phyloP scores from a whole-genome alignment of 1,140 invertebrate species.

The Chironomus striatipennis region DNA sequence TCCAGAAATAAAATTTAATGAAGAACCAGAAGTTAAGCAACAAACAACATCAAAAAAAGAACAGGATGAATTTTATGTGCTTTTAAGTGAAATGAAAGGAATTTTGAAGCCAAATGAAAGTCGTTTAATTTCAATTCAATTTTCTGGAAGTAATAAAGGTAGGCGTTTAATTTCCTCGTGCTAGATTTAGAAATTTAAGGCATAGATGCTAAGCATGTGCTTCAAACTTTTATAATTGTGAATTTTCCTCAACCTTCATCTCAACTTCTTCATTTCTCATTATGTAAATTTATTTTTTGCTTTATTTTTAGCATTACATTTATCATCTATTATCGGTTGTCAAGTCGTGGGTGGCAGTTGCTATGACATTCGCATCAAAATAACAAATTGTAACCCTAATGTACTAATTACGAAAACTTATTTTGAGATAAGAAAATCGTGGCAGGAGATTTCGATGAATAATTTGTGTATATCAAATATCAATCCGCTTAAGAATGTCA shows the following conservation, averaged over 20 bases:
- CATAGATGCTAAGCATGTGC: no score
- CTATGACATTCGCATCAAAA: neutral
- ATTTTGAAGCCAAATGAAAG: neutral
- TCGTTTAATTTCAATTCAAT: neutral
- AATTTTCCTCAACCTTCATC: no score
- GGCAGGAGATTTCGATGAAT: neutral
- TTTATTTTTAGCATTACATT: neutral
- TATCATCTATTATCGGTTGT: neutral
- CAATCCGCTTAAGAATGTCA: neutral
- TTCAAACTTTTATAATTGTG: neutral
- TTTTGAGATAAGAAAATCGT: neutral
- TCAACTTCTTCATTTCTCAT: neutral
- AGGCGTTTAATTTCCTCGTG: neutral
- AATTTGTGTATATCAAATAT: neutral
- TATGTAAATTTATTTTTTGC: neutral
- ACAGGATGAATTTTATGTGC: neutral
- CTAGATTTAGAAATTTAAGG: no score
- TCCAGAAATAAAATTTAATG: neutral
- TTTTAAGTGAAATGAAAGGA: neutral
- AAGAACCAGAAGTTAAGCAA: neutral
- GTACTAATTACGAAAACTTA: neutral
- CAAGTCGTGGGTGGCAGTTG: neutral
- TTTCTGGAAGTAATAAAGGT: neutral
- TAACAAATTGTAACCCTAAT: constrained; percentile 12
- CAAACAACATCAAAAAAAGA: neutral